Base-by-base conservation (phyloP, 2,113 vertebrate genomes). In the Pyxicephalus adspersus region DNA sequence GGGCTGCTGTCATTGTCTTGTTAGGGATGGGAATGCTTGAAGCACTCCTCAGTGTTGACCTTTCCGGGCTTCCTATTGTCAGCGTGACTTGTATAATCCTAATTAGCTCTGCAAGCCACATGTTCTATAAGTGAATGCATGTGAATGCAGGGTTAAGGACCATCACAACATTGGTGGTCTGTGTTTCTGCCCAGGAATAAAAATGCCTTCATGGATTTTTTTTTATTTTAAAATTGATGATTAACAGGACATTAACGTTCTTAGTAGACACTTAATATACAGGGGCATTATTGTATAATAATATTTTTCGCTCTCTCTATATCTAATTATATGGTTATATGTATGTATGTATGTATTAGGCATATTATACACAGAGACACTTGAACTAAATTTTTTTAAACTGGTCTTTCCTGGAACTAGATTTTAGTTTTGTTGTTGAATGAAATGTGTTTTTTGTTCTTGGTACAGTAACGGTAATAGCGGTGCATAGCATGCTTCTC, bases 81-180 rank as follows among this genome's bases (percentile, higher is more conserved):
- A 84, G 84, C 84, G 86, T 84, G 86, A 85, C 88, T 88, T 91
- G 91, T 91, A 88, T 91, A 86, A 93, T 94, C 91, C 90, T 93
- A 93, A 94, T 94, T 93, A 92, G 90, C 70, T 55, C 83, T 84
- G 83, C 88, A 84, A 63, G 75, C 85, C 79, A 76, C 84, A 89
- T 88, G 87, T 89, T 89, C 92, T 89, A 89, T 89, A 88, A 83
- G 83, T 0, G 0, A 85, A 77, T 85, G 85, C 81, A 87, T 87
- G 89, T 87, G 85, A 89, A 92, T 88, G 83, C 82, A 80, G 31
- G 31, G 64, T 83, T 85, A 65, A n/a, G 86, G 83, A 86, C 85
- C 80, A 85, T 83, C 85, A 83, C 89, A 7, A 11, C 89, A 87
- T 1, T 91, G 93, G 92, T 94, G 92, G 92, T 92, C 92, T 80